Conservation (phyloP, 2,113 vertebrate species). For the Laterallus jamaicensis region DNA sequence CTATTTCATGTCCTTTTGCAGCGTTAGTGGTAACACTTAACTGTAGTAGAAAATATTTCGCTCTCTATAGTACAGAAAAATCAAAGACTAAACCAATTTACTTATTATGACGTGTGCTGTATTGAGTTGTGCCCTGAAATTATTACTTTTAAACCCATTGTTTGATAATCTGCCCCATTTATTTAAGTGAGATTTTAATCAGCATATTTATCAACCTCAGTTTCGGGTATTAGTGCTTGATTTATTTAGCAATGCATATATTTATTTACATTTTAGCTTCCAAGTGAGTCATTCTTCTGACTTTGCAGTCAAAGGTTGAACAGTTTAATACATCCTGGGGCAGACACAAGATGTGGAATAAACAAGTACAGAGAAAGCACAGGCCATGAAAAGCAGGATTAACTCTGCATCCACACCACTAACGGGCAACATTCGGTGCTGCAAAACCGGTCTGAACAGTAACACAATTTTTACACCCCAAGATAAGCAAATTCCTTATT, state of each 20-base stretch:
- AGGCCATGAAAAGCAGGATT: neutral
- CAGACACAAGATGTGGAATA: neutral
- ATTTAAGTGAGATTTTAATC: slow-evolving; percentile 2
- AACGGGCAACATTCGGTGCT: neutral
- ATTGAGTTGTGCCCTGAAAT: neutral
- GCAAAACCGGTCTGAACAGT: slow-evolving; percentile 12
- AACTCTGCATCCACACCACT: neutral
- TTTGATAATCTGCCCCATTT: neutral
- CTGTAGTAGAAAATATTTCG: neutral
- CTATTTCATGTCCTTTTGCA: neutral
- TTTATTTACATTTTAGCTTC: slow-evolving; percentile 49
- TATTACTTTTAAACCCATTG: neutral
- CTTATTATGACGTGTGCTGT: neutral
- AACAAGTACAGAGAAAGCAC: slow-evolving; percentile 31
- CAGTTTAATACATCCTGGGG: slow-evolving; percentile 30
- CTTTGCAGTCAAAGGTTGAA: slow-evolving; percentile 54
- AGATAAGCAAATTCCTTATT: slow-evolving; percentile 6
- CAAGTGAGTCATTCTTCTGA: slow-evolving; percentile 40
- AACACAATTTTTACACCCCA: neutral
- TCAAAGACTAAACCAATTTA: neutral
- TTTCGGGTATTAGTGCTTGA: neutral
- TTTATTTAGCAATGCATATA: slow-evolving; percentile 51
- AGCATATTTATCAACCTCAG: neutral
- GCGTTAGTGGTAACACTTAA: neutral
- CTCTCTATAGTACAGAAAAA: neutral